Base-by-base conservation (phyloP, 2,113 vertebrate genomes). In the Corythoichthys intestinalis region DNA sequence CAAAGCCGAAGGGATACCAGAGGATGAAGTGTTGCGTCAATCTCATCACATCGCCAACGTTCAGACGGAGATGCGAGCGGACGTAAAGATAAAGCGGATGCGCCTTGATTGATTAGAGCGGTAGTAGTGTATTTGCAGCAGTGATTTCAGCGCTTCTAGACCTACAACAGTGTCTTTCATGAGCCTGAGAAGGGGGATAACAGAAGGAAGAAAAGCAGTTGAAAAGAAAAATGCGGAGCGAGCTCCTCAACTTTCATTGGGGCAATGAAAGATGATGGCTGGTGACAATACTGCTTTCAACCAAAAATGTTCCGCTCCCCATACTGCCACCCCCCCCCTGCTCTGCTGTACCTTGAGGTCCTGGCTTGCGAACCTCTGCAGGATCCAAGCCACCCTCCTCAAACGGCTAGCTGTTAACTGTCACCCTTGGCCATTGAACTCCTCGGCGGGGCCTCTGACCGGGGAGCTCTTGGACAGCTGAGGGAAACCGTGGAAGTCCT, bases 201-300 rank as follows among this genome's bases (percentile, higher is more conserved):
- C 14, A 13, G 76, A 75, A 46, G 52, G 78, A 47, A 68, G 75
- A 58, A 61, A 70, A 74, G 72, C 71, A 70, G 70, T 71, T 74
- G 70, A 76, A 77, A 81, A 77, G 75, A 86, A 85, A 84, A 85
- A 83, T 75, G 82, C 48, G 65, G 75, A 67, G 50, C 15, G 34
- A 83, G 77, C 39, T 76, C 75, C 75, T 87, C 75, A 74, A 73
- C 58, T 81, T 77, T 87, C 79, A 76, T 78, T 46, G 68, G 80
- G 80, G 79, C 86, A 83, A 84, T 79, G 79, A 83, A 78, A 89
- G 75, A 88, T 87, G 87, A 87, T 88, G 80, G 85, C 73, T 83
- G 83, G 74, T 86, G 82, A 90, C 86, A 89, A 87, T 85, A 66
- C 81, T 78, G 73, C 86, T 78, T 85, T 88, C 82, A 84, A 72